Conservation (phyloP, 2,113 vertebrate genomes). For the Upupa epops region DNA sequence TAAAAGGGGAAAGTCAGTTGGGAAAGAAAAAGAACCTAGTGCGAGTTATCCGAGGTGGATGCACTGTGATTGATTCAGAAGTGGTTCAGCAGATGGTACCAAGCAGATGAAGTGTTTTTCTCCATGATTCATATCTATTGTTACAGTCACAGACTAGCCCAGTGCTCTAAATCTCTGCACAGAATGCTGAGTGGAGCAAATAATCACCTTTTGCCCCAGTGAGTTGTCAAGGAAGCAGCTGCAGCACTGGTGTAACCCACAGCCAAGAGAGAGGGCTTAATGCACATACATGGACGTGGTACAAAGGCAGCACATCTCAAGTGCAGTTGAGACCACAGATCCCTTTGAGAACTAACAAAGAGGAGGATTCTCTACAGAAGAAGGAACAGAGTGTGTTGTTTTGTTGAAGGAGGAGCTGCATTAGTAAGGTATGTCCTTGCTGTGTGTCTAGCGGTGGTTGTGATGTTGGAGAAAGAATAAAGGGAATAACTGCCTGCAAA, state of each 20-base stretch:
- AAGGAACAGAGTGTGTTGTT: background rate
- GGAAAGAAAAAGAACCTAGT: background rate
- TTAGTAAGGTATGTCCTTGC: background rate
- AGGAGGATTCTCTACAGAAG: background rate
- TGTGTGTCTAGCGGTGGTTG: background rate
- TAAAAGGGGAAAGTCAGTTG: background rate
- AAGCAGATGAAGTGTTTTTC: background rate
- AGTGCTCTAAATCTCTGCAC: background rate
- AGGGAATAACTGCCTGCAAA: background rate
- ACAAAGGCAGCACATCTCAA: background rate
- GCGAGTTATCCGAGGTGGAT: background rate
- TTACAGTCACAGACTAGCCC: background rate
- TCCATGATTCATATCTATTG: background rate
- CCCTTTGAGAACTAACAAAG: background rate
- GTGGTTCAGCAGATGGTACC: conserved; percentile 11
- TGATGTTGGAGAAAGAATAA: background rate
- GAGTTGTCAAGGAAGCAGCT: background rate
- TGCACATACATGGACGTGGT: background rate
- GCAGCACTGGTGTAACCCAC: background rate
- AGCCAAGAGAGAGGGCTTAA: conserved; percentile 5
- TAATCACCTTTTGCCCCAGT: background rate
- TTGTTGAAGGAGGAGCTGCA: background rate
- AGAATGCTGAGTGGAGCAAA: background rate
- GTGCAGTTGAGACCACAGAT: background rate
- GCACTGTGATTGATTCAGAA: background rate